Evolutionary conservation across 2,888 invertebrate genomes (phyloP).

Genomic region (Mythimna pallens): DNA sequence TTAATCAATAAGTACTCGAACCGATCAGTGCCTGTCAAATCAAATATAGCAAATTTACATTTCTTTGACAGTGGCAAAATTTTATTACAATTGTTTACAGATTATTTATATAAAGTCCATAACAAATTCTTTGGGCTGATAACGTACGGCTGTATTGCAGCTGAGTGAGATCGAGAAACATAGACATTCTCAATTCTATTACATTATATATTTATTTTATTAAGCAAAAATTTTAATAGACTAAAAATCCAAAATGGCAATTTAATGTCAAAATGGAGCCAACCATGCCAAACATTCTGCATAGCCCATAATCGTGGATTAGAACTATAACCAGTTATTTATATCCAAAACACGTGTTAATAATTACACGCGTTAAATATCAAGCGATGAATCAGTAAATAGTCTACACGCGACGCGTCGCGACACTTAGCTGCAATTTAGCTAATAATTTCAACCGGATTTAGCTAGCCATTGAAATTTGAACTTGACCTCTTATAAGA

Average conservation of each 20-base stretch:
- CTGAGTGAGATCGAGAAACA: too few relatives aligned
- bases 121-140: too few relatives aligned
- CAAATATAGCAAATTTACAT: slow-evolving; percentile 18
- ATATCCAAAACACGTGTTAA: slow-evolving; percentile 36
- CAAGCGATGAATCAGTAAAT: slow-evolving; percentile 42
- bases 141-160: too few relatives aligned
- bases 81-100: background rate
- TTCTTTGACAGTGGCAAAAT: background rate
- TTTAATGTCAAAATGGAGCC: slow-evolving; percentile 1
- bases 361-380: slow-evolving; percentile 25
- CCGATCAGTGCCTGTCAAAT: slow-evolving; percentile 22
- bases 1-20: slow-evolving; percentile 35
- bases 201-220: too few relatives aligned
- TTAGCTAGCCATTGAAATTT: slow-evolving; percentile 16
- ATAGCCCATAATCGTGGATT: background rate
- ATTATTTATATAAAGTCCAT: too few relatives aligned
- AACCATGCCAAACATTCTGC: slow-evolving; percentile 1
- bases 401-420: slow-evolving; percentile 12
- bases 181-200: too few relatives aligned
- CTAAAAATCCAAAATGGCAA: slow-evolving; percentile 10
- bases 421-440: slow-evolving; percentile 5
- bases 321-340: background rate
- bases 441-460: slow-evolving; percentile 11
- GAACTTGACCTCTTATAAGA: slow-evolving; percentile 24
- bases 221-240: background rate